Evolutionary conservation across 2,797 vertebrate species (phyloP), one percentile per base, ranked within the genome.

Genomic region (Myotis planiceps): DNA sequence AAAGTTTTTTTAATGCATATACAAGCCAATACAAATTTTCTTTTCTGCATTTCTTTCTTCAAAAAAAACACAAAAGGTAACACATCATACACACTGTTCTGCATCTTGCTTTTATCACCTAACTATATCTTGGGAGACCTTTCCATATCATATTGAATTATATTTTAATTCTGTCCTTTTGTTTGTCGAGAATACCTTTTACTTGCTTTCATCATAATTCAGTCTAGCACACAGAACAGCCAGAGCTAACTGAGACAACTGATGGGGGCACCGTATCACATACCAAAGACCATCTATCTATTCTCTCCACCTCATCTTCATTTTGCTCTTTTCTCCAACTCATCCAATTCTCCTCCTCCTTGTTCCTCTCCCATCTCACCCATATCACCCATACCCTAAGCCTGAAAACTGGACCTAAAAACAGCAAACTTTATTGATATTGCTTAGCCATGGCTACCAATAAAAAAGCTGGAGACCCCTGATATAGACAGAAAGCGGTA

Each of bases 71-170:
- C 55, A 66, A 51, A 63, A 60, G 21, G 13, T 21, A 88, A 65
- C n/a, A 69, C 32, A 71, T 45, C 25, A 82, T 9, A 74, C 63
- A 82, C 29, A 51, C 37, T 75, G 8, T 74, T 92, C 39, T 87
- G 34, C 16, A 88, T 71, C 89, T 75, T 86, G n/a, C 81, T 92
- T 93, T 90, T 45, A 65, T 65, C 68, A 58, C 18, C 32, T 81
- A 75, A 90, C 65, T n/a, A 0, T 76, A 47, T 27, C 47, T 34
- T 92, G 4, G 4, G 37, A 74, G 55, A 80, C 34, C 79, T 81
- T 80, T 88, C 63, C 12, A 8, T 23, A 80, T 51, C 69, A 29
- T 27, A 72, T 1, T 29, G 34, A 65, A 66, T 72, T 91, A 32
- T 39, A 47, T 34, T 80, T 84, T 72, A 96, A 88, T 80, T 94